Evolutionary conservation across 2,113 vertebrate genomes (phyloP).

Genomic region (Phylloscopus trochiloides): DNA sequence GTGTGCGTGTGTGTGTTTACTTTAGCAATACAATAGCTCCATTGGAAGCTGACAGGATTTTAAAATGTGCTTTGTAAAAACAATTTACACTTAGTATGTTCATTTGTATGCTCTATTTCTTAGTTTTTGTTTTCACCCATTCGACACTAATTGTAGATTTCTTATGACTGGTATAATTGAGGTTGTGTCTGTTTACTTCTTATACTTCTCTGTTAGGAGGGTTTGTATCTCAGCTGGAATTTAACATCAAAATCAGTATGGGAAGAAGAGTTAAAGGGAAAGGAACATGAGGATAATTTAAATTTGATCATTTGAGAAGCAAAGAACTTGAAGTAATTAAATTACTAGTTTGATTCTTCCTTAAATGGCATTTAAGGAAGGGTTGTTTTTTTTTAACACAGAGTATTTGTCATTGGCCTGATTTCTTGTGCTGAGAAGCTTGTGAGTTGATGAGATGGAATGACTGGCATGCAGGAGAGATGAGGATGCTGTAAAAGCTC

Average conservation of each 20-base stretch:
- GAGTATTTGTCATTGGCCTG: conserved; percentile 15
- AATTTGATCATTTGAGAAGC: not conserved
- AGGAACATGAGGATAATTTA: not conserved
- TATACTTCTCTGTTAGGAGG: not conserved
- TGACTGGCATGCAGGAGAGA: conserved; percentile 14
- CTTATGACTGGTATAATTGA: not conserved
- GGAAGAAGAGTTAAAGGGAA: not conserved
- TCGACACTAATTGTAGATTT: not conserved
- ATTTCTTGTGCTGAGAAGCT: not conserved
- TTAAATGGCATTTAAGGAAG: conserved; percentile 10
- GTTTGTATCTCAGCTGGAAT: conserved; percentile 30
- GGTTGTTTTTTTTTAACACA: not conserved
- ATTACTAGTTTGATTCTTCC: not conserved
- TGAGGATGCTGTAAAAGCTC: conserved; percentile 12
- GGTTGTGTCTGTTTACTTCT: conserved; percentile 5
- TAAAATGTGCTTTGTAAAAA: not conserved
- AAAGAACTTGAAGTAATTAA: not conserved
- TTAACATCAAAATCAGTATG: not conserved
- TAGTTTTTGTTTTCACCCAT: not conserved
- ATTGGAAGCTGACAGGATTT: not conserved
- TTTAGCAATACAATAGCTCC: not conserved
- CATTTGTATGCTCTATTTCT: not conserved
- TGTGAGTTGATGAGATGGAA: conserved; percentile 7
- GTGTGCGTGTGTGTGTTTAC: not conserved
- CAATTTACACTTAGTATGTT: not conserved